A percentile compares a stretch with the other conserved stretches of the same genome.
phyloP scores from a whole-genome alignment of 2,888 invertebrate genomes.

The Opisthograptis luteolata region DNA sequence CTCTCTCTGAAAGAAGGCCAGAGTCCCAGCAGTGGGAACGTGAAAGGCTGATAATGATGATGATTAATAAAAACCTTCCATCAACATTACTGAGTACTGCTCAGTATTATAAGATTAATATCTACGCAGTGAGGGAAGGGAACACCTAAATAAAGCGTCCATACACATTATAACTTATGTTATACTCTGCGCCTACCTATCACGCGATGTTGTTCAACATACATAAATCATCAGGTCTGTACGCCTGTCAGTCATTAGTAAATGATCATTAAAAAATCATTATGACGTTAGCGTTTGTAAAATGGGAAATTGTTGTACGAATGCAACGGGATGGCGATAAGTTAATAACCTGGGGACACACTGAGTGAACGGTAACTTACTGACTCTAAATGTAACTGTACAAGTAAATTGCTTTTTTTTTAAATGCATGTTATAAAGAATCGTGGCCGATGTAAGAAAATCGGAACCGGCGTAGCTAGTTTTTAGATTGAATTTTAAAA shows the following conservation, averaged over 20 bases:
- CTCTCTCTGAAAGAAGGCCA: no score
- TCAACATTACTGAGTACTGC: no score
- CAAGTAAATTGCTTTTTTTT: no score
- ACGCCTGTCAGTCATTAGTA: conserved; percentile 75
- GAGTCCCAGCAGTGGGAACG: no score
- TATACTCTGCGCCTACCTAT: conserved; percentile 50
- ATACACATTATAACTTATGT: conserved; percentile 24
- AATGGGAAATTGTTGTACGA: conserved; percentile 13
- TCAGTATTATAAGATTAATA: no score
- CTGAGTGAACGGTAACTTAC: not conserved
- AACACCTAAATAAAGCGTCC: conserved; percentile 4
- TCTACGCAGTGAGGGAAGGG: not conserved
- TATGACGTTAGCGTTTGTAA: conserved; percentile 45
- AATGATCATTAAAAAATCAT: conserved; percentile 81
- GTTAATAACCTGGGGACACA: not conserved
- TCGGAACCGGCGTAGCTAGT: no score
- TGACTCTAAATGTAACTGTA: no score
- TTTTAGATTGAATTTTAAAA: no score
- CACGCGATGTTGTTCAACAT: conserved; percentile 62
- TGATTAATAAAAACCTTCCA: no score
- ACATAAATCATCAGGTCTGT: conserved; percentile 68
- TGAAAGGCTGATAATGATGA: no score
- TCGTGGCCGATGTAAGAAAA: no score
- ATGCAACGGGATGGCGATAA: conserved; percentile 21
- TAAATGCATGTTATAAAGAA: no score